phyloP scores from a whole-genome alignment of 2,888 invertebrate genomes.

The Acanthoscelides obtectus region DNA sequence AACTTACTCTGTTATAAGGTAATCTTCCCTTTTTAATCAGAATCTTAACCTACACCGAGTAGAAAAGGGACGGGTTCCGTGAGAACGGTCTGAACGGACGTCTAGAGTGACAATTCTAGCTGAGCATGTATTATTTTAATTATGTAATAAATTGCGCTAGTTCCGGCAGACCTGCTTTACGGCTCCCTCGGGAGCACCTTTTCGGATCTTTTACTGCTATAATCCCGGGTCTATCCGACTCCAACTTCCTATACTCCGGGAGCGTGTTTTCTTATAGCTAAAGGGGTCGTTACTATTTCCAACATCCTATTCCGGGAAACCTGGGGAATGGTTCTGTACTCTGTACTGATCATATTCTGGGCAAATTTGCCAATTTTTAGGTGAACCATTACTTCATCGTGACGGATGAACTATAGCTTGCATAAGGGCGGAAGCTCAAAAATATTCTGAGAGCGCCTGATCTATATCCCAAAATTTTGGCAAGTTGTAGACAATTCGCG shows the following conservation, averaged over 20 bases:
- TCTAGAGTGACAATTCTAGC: neutral
- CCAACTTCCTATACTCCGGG: neutral
- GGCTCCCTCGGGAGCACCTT: conserved; percentile 16
- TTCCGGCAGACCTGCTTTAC: conserved; percentile 21
- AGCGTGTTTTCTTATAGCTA: neutral
- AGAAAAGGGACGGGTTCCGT: neutral
- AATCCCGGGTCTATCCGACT: conserved; percentile 15
- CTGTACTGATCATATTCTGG: no score
- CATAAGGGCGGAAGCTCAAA: no score
- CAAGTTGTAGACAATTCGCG: no score
- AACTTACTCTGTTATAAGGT: no score
- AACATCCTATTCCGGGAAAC: no score
- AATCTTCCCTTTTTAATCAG: neutral
- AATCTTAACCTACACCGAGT: neutral
- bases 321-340: no score
- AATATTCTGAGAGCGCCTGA: no score
- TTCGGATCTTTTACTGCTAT: conserved; percentile 16
- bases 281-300: no score
- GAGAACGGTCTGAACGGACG: neutral
- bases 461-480: no score
- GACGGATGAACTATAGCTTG: no score
- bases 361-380: no score
- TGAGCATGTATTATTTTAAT: conserved; percentile 17
- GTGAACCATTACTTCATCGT: no score
- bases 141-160: conserved; percentile 20